Conservation (phyloP, 2,113 vertebrate species). For the Dicentrarchus labrax region DNA sequence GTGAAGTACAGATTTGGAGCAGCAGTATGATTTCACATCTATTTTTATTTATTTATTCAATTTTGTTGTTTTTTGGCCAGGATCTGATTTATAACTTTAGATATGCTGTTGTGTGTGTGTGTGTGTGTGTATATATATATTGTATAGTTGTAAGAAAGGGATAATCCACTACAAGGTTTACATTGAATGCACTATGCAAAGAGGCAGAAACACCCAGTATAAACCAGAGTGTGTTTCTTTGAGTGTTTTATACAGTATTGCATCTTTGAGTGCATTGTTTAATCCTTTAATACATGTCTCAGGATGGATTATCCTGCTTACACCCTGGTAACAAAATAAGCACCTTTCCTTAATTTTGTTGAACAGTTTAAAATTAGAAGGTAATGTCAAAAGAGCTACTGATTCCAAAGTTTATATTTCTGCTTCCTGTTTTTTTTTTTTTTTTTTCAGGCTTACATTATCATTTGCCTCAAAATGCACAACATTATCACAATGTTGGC, state of each 20-base stretch:
- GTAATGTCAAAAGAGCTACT: not conserved
- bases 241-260: slow-evolving; percentile 8
- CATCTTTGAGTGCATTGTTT: slow-evolving; percentile 28
- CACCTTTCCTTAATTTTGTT: not conserved
- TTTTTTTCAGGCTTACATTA: not conserved
- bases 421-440: not conserved
- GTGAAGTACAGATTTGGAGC: slow-evolving; percentile 19
- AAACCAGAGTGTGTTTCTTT: not conserved
- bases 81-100: not conserved
- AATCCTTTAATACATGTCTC: slow-evolving; percentile 41
- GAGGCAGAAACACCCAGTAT: not conserved
- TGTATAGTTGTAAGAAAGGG: slow-evolving; percentile 9
- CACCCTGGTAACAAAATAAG: slow-evolving; percentile 18
- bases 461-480: not conserved
- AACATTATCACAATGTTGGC: not conserved
- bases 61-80: slow-evolving; percentile 8
- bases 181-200: slow-evolving; percentile 25
- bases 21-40: not conserved
- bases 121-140: too few relatives aligned
- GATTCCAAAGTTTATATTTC: not conserved
- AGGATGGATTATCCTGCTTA: slow-evolving; percentile 44
- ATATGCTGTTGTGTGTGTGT: not conserved
- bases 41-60: not conserved
- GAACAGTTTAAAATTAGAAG: not conserved
- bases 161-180: slow-evolving; percentile 28